A percentile compares a stretch with the other conserved stretches of the same genome.
Conservation (phyloP, 1,140 invertebrate species). For the Medauroidea extradentata region DNA sequence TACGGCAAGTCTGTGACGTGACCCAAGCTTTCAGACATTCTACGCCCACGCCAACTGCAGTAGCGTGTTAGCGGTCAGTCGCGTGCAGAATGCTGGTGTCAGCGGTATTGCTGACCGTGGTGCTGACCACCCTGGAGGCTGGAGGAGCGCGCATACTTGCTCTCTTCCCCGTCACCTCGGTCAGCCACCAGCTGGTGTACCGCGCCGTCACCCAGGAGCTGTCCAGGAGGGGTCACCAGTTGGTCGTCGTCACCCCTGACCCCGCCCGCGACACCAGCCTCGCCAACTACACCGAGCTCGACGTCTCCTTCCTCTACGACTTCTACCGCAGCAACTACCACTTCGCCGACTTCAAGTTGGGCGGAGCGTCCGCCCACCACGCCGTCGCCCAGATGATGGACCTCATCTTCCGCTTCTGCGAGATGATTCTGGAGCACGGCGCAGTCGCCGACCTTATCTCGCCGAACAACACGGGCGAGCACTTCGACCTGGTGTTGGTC, state of each 20-base stretch:
- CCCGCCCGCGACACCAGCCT: constrained; percentile 40
- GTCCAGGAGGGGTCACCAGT: constrained; percentile 49
- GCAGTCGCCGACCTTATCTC: neutral
- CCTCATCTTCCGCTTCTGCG: neutral
- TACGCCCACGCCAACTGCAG: too few relatives aligned
- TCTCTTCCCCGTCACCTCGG: constrained; percentile 44
- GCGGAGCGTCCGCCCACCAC: neutral
- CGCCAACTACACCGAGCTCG: constrained; percentile 49
- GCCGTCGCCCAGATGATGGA: neutral
- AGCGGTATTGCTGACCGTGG: too few relatives aligned
- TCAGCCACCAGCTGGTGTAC: constrained; percentile 54
- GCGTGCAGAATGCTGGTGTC: too few relatives aligned
- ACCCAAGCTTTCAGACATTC: too few relatives aligned
- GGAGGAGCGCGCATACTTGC: constrained; percentile 26
- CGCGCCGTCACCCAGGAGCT: constrained; percentile 49
- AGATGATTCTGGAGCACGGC: neutral
- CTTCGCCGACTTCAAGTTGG: neutral
- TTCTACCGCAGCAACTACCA: neutral
- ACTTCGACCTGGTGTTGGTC: constrained; percentile 5
- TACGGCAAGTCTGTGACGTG: too few relatives aligned
- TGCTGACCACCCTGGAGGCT: too few relatives aligned
- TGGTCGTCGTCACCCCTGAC: constrained; percentile 51
- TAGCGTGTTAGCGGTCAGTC: too few relatives aligned
- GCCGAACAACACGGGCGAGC: neutral
- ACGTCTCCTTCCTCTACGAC: constrained; percentile 1